phyloP scores from a whole-genome alignment of 1,140 invertebrate species.

The Scaptomyza hsui region DNA sequence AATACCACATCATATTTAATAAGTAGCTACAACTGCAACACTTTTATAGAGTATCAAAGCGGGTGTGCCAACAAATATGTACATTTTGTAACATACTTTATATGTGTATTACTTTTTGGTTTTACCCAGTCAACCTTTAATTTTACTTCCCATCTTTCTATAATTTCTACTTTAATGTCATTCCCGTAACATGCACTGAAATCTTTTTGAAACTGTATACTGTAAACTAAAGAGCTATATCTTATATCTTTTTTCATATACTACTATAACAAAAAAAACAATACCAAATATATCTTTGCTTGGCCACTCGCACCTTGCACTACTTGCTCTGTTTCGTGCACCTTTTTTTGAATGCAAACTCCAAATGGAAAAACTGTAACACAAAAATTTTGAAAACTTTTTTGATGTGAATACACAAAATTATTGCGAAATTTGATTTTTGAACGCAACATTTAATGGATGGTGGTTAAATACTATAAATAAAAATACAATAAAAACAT shows the following conservation, averaged over 20 bases:
- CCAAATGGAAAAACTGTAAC: conserved; percentile 67
- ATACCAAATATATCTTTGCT: conserved; percentile 74
- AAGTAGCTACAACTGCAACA: conserved; percentile 8
- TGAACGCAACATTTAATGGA: conserved; percentile 83
- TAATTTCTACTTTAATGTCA: conserved; percentile 14
- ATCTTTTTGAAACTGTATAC: conserved; percentile 70
- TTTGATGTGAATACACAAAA: conserved; percentile 78
- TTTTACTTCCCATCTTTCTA: conserved; percentile 12
- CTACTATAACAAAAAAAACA: conserved; percentile 58
- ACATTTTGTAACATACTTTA: conserved; percentile 71
- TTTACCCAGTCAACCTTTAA: not conserved
- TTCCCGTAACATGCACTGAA: conserved; percentile 52
- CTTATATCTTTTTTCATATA: conserved; percentile 81
- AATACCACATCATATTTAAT: conserved; percentile 54
- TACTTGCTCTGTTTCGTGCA: conserved; percentile 82
- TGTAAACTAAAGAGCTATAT: conserved; percentile 79
- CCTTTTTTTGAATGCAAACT: conserved; percentile 80
- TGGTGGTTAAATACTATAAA: conserved; percentile 66
- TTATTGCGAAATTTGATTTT: conserved; percentile 83
- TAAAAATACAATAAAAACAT: conserved; percentile 61
- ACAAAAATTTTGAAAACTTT: conserved; percentile 76
- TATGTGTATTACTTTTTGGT: conserved; percentile 31
- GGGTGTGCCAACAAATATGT: conserved; percentile 83
- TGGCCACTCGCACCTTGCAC: conserved; percentile 81
- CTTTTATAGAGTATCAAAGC: conserved; percentile 70